Percentiles rank a stretch among this genome's conserved stretches.
phyloP scores from a whole-genome alignment of 2,113 vertebrate species.

The Halichoeres trimaculatus region DNA sequence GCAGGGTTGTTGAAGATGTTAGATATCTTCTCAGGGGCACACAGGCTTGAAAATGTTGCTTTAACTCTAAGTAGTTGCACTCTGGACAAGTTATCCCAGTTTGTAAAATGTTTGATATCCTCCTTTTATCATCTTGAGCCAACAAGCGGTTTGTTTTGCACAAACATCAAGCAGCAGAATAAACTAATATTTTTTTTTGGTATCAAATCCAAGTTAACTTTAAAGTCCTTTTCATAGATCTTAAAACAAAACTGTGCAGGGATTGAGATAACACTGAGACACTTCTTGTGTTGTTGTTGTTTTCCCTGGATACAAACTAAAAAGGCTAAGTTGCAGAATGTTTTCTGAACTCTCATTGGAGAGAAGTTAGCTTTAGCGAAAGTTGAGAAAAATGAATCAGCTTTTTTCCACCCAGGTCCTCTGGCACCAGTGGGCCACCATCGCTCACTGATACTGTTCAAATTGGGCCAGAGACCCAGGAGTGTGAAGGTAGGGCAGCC shows the following conservation, averaged over 20 bases:
- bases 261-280: neutral
- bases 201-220: too few species aligned
- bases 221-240: neutral
- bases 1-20: too few species aligned
- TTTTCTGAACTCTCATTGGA: constrained; percentile 41
- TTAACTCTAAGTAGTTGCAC: too few species aligned
- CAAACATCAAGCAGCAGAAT: too few species aligned
- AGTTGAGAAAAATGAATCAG: constrained; percentile 47
- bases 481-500: constrained; percentile 45
- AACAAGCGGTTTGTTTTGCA: too few species aligned
- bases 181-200: too few species aligned
- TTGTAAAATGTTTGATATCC: too few species aligned
- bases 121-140: too few species aligned
- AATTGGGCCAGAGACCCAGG: constrained; percentile 60
- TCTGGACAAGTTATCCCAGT: too few species aligned
- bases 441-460: constrained; percentile 63
- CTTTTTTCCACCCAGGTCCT: constrained; percentile 45
- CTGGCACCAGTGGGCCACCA: constrained; percentile 54
- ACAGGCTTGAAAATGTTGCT: too few species aligned
- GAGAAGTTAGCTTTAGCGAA: constrained; percentile 31
- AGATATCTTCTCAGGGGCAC: too few species aligned
- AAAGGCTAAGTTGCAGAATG: constrained; percentile 33
- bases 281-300: neutral
- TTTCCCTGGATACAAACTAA: constrained; percentile 33
- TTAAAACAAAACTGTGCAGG: too few species aligned